Evolutionary conservation across 2,113 vertebrate genomes (phyloP).

Genomic region (Carettochelys insculpta): DNA sequence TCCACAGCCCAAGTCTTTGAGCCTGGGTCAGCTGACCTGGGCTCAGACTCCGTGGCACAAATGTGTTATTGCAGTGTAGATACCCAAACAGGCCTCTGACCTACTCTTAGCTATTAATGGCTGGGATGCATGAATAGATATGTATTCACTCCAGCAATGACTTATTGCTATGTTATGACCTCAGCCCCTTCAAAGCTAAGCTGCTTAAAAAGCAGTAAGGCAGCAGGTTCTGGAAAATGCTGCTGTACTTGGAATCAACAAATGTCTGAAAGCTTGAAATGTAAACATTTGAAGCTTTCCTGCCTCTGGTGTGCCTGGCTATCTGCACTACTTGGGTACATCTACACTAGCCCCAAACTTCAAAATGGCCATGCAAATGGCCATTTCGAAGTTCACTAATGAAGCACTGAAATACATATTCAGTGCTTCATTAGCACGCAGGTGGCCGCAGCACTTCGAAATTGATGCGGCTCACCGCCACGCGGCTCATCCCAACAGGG

Average conservation of each 20-base stretch:
- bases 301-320: background rate
- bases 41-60: background rate
- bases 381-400: no score
- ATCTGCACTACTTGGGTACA: no score
- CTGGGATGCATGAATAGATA: background rate
- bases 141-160: conserved; percentile 10
- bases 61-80: background rate
- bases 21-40: background rate
- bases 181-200: conserved; percentile 52
- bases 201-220: conserved; percentile 59
- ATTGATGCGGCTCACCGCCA: no score
- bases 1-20: background rate
- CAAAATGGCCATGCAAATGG: no score
- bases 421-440: no score
- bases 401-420: no score
- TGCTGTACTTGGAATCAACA: conserved; percentile 26
- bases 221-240: conserved; percentile 40
- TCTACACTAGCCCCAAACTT: no score
- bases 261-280: no score
- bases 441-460: no score
- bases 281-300: background rate
- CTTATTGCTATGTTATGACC: conserved; percentile 40
- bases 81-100: background rate
- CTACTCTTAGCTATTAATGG: background rate
- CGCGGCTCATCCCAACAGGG: no score